Base-by-base conservation (phyloP, 2,113 vertebrate genomes). In the Dipodomys stephensi region DNA sequence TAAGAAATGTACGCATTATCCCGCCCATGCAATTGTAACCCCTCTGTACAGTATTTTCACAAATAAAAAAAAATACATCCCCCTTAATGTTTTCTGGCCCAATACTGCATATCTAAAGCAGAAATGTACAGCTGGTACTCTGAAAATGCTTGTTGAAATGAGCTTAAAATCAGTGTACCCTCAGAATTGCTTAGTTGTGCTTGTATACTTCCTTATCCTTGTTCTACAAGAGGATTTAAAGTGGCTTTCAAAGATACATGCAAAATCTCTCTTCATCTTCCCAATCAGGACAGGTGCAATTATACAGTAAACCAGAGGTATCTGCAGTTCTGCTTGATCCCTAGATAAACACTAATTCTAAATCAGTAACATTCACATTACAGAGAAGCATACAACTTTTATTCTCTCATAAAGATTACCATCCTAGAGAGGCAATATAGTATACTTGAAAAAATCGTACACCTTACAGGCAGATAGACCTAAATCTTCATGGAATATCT, bases 221-320 rank as follows among this genome's bases (percentile, higher is more conserved):
- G 3, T 92, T 89, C 35, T 35, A 72, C 64, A 74, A 89, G 71
- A 62, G 30, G 49, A 92, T 69, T 85, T 90, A 68, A n/a, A 22
- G 23, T 27, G 27, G 6, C 22, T 94, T 89, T 44, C 6, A 90
- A 67, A 77, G 53, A 77, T 57, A 57, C 53, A 88, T 46, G 4
- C 30, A 82, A 87, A 93, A 90, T 84, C 64, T 80, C 44, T 96
- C 22, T 89, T 49, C 11, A 18, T 85, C 88, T 71, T 88, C 49
- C 46, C 53, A 49, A 53, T 72, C 25, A n/a, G 28, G 44, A 88
- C 16, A 92, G 12, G 86, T 76, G 88, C 49, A 19, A 30, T 30
- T 86, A 4, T 68, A 88, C 9, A 90, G 64, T 72, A 88, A 93
- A 77, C 16, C 64, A 83, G 6, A 3, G 67, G 4, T 22, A 91